Base-by-base conservation (phyloP, 2,113 vertebrate genomes). In the Bothrops jararaca region DNA sequence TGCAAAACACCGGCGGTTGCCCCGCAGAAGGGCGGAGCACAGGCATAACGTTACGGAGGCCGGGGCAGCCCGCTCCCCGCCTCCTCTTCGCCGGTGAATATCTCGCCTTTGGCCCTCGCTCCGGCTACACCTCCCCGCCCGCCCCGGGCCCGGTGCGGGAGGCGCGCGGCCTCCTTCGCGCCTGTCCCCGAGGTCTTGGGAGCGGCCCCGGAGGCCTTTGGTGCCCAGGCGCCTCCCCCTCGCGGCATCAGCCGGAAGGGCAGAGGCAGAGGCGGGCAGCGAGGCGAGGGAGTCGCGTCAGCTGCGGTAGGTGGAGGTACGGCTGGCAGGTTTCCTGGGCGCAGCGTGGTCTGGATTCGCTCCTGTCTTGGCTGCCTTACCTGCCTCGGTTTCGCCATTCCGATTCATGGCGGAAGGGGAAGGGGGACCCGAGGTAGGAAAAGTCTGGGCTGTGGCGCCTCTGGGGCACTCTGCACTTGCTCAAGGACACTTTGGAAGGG, bases 31-130 rank as follows among this genome's bases (percentile, higher is more conserved):
- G 90, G 93, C 94, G 90, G 20, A 50, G 87, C 7, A 22, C 42
- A 57, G 85, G 23, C 85, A 86, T 56, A 26, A 56, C 88, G 54
- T 89, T 42, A 89, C 89, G 69, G 93, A 93, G 26, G 90, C 88
- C 60, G 48, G 93, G 92, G 92, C 92, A 88, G 85, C 48, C 93
- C 95, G 92, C 90, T 91, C 86, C 91, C 91, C 45, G 91, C 57
- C 58, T 54, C 45, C 74, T 29, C 29, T 22, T 3, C 20, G 58
- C 34, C n/a, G 10, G 26, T 5, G 3, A 50, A 20, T n/a, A 29
- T 13, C 42, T 6, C 42, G 48, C 45, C 23, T 11, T 11, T 22
- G 12, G 11, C 39, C 56, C 50, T 89, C 56, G 29, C 48, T 10
- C 26, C 15, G 52, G 1, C 3, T 80, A 3, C 89, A 9, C 64